Base-by-base conservation (phyloP, 2,888 invertebrate species). In the Campopleginae sp. region DNA sequence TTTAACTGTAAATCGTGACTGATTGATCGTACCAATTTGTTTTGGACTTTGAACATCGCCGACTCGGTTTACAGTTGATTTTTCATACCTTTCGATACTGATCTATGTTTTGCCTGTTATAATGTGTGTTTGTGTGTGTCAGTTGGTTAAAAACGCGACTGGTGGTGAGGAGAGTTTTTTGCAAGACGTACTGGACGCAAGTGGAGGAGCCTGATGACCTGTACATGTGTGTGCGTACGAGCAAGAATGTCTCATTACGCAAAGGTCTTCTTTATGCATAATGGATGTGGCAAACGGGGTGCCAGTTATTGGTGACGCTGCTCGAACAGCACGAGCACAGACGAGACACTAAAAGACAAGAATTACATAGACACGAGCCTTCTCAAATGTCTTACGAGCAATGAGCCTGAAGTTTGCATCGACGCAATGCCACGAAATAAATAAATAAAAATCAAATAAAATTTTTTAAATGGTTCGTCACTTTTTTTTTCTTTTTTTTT, bases 251-350 rank as follows among this genome's bases (percentile, higher is more conserved):
- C 84, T 76, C 65, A 79, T 82, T 81, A 79, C 82, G 78, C 78
- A 79, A 80, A 74, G 66, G 74, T 78, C 76, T 76, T 80, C 74
- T 80, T 80, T 77, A 80, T 84, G 80, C 80, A 84, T 80, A 84
- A 84, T 84, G 80, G 66, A 80, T 84, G 80, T 38, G 84, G 63
- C 79, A 71, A 76, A 76, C 76, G 27, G 76, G 76, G 58, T 77
- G 80, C 66, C 76, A 80, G 72, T 77, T 80, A 72, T n/a, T n/a
- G 80, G 65, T 80, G 63, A 65, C 31, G 68, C 66, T 71, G 63
- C 79, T 51, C 70, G 38, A 74, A 75, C 83, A 58, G 58, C 58
- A 58, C 58, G 61, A 63, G 82, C 65, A 78, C 70, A 63, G 63
- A 71, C 83, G 63, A 63, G 51, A 61, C 72, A 75, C 76, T 72